Evolutionary conservation across 2,797 vertebrate species (phyloP), one percentile per base, ranked within the genome.

Genomic region (Miichthys miiuy): DNA sequence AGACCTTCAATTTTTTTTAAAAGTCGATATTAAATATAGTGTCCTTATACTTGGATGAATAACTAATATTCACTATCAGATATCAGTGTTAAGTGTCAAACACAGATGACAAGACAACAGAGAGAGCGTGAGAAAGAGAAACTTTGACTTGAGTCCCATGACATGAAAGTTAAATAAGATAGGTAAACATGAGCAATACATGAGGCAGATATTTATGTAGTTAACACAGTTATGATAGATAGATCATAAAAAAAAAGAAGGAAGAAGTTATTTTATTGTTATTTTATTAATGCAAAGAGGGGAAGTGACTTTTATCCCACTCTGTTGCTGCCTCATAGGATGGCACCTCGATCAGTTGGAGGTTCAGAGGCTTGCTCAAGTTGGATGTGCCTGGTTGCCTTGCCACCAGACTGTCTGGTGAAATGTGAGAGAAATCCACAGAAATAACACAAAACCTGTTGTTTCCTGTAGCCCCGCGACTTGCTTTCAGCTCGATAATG

Each of bases 161-260:
- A 38, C 34, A 38, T 38, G 63, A 41, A 72, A 77, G 62, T 72
- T 34, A 71, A 70, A 75, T 30, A 71, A 30, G 11, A 54, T 16
- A 41, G 2, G 72, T 23, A 55, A 69, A 69, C 58, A 76, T 23
- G 54, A 68, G 38, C 60, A 7, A 20, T 70, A 72, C 46, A 48
- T 25, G n/a, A 82, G 25, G 54, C 25, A 17, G 34, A 64, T n/a
- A 54, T 41, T 51, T 6, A 44, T 13, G 20, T 30, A 44, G 57
- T 12, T 30, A 48, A 47, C 27, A 5, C 64, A 41, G 42, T 30
- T 34, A 2, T 54, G 41, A 52, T 2, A 16, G 25, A 75, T 55
- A 23, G 20, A 72, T 25, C 13, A 9, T 38, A 38, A 38, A 38
- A 2, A 38, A 38, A 2, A 38, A 38, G 34, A 38, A 38, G 34